Conservation (phyloP, 2,797 vertebrate genomes). For the Sitta carolinensis region DNA sequence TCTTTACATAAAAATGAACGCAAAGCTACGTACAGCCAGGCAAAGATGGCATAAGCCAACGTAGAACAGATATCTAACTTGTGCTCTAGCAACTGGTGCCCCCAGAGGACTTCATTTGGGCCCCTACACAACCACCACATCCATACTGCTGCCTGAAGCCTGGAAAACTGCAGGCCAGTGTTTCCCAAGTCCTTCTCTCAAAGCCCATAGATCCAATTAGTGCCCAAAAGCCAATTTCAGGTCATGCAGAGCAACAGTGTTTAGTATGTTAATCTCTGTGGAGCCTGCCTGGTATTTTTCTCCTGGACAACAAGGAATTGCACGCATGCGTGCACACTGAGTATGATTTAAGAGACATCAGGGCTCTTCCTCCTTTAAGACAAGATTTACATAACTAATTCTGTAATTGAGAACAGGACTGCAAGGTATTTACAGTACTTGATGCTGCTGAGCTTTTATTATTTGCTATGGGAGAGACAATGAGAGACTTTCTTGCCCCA, state of each 20-base stretch:
- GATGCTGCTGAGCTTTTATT: constrained; percentile 7
- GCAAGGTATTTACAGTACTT: constrained; percentile 34
- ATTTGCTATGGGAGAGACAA: not conserved
- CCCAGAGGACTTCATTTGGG: not conserved
- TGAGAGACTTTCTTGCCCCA: not conserved
- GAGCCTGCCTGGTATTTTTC: not conserved
- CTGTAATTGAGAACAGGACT: constrained; percentile 40
- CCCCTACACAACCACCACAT: not conserved
- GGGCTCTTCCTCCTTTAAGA: constrained; percentile 32
- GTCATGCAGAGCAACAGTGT: constrained; percentile 19
- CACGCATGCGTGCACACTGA: not conserved
- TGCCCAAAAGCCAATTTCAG: constrained; percentile 30
- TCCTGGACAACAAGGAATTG: not conserved
- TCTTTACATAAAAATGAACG: not conserved
- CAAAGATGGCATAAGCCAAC: not conserved
- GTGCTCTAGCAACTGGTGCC: not conserved
- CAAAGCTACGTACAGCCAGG: not conserved
- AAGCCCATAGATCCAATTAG: constrained; percentile 40
- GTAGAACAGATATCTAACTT: not conserved
- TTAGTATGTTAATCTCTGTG: constrained; percentile 53
- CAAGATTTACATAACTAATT: constrained; percentile 58
- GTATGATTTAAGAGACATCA: constrained; percentile 15
- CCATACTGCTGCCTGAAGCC: not conserved
- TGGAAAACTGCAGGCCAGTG: not conserved
- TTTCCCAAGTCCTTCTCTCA: not conserved